These are phyloP conservation scores for Morbakka virulenta DNA, from an alignment of 30 jellyfish, hydroid and myxozoan species.

Conservation along the genomic window DNA sequence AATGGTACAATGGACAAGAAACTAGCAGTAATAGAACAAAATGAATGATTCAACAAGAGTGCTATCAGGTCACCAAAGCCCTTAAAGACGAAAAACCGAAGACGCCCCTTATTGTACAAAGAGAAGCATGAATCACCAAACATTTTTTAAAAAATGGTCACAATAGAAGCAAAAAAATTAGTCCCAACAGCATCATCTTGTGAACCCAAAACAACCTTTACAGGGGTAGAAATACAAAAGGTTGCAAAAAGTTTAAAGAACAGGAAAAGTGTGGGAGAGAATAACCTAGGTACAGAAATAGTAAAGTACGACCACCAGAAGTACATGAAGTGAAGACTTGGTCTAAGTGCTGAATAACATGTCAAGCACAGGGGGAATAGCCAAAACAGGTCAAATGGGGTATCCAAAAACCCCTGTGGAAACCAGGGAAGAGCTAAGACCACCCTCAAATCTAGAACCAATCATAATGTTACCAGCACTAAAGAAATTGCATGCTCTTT, in stretches of 20 bases:
- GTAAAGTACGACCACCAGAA: constrained; percentile 47
- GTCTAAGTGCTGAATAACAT: constrained; percentile 54
- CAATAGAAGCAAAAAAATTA: constrained; percentile 21
- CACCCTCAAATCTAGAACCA: constrained; percentile 54
- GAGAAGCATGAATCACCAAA: constrained; percentile 5
- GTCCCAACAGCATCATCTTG: too few relatives aligned
- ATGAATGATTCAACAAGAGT: too few relatives aligned
- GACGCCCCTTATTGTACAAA: too few relatives aligned
- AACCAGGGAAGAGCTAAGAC: constrained; percentile 56
- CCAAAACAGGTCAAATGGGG: constrained; percentile 37
- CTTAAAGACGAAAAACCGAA: too few relatives aligned
- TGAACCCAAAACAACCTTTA: too few relatives aligned
- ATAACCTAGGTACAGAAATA: constrained; percentile 40
- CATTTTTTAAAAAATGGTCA: constrained; percentile 21
- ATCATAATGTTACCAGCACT: constrained; percentile 53
- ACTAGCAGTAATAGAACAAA: too few relatives aligned
- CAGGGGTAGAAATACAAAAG: constrained; percentile 24
- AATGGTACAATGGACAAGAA: too few relatives aligned
- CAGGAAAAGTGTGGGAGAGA: too few relatives aligned
- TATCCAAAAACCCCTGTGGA: constrained; percentile 36
- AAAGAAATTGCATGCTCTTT: constrained; percentile 50
- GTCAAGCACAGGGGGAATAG: constrained; percentile 43
- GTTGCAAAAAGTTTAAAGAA: constrained; percentile 15
- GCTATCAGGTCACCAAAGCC: too few relatives aligned
- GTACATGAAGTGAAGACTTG: constrained; percentile 44